Conservation (phyloP, 2,113 vertebrate genomes). For the Eidolon helvum region DNA sequence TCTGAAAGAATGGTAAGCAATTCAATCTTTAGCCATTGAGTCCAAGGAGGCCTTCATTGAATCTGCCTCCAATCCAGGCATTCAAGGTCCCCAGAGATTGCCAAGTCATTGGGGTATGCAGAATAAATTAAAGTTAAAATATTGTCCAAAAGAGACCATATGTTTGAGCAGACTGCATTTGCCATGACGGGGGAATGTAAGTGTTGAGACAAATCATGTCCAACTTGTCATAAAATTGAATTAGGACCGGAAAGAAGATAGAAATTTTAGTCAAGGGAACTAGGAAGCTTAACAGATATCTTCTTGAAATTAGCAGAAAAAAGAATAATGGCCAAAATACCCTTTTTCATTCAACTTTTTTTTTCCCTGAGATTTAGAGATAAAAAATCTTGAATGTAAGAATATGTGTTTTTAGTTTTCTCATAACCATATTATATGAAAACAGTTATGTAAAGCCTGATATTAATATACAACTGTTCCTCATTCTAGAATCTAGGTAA, state of each 20-base stretch:
- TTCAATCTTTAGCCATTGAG: not conserved
- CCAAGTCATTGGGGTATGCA: constrained; percentile 50
- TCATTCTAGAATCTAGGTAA: not conserved
- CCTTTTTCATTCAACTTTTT: not conserved
- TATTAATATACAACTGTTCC: not conserved
- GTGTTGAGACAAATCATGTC: constrained; percentile 71
- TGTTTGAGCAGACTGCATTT: constrained; percentile 67
- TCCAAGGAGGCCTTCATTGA: constrained; percentile 15
- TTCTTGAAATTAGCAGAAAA: constrained; percentile 55
- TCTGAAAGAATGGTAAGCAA: not conserved
- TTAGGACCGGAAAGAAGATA: constrained; percentile 60
- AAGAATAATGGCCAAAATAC: constrained; percentile 6
- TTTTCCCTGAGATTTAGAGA: not conserved
- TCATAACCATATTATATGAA: not conserved
- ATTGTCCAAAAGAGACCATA: constrained; percentile 70
- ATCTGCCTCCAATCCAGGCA: constrained; percentile 19
- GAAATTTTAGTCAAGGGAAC: constrained; percentile 55
- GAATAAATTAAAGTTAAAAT: constrained; percentile 74
- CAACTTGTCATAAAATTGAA: constrained; percentile 68
- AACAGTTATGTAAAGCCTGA: not conserved
- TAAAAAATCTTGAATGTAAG: not conserved
- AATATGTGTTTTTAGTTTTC: constrained; percentile 1
- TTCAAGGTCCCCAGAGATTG: constrained; percentile 35
- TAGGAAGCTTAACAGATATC: constrained; percentile 50
- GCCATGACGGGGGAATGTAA: constrained; percentile 50